phyloP scores from a whole-genome alignment of 2,888 invertebrate species.

The Athrips mouffetella region DNA sequence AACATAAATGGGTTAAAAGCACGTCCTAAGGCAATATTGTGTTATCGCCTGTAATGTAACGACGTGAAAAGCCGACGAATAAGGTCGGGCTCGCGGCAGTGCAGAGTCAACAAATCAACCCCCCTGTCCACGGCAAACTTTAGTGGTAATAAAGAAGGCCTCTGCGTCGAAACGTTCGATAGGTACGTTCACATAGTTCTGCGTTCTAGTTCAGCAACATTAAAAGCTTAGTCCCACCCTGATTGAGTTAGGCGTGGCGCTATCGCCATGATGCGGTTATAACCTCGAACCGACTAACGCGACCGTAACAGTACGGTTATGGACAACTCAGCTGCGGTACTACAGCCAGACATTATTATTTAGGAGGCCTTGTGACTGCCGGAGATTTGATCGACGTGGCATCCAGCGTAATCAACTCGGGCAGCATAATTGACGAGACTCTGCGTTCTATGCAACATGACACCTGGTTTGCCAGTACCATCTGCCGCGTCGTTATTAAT shows the following conservation, averaged over 20 bases:
- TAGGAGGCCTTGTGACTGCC: not conserved
- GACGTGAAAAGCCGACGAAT: conserved; percentile 33
- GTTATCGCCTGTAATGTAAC: conserved; percentile 5
- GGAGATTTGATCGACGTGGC: not conserved
- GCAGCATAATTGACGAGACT: too few relatives aligned
- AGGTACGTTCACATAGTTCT: conserved; percentile 37
- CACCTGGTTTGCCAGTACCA: too few relatives aligned
- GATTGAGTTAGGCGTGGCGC: conserved; percentile 67
- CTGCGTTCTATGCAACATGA: not conserved
- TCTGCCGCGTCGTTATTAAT: too few relatives aligned
- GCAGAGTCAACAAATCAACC: conserved; percentile 47
- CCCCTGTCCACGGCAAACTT: conserved; percentile 34
- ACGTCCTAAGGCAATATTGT: conserved; percentile 3
- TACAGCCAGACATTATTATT: not conserved
- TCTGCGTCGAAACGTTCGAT: conserved; percentile 34
- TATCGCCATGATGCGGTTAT: conserved; percentile 52
- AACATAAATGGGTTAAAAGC: conserved; percentile 10
- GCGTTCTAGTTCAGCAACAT: conserved; percentile 62
- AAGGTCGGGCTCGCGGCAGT: conserved; percentile 39
- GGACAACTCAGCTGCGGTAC: conserved; percentile 17
- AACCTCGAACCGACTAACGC: too few relatives aligned
- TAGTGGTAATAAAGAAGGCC: conserved; percentile 33
- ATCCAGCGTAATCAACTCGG: not conserved
- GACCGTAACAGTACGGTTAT: conserved; percentile 34
- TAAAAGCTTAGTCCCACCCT: conserved; percentile 49